Evolutionary conservation across 2,888 invertebrate genomes (phyloP).

Genomic region (Lasioglossum leucozonium): DNA sequence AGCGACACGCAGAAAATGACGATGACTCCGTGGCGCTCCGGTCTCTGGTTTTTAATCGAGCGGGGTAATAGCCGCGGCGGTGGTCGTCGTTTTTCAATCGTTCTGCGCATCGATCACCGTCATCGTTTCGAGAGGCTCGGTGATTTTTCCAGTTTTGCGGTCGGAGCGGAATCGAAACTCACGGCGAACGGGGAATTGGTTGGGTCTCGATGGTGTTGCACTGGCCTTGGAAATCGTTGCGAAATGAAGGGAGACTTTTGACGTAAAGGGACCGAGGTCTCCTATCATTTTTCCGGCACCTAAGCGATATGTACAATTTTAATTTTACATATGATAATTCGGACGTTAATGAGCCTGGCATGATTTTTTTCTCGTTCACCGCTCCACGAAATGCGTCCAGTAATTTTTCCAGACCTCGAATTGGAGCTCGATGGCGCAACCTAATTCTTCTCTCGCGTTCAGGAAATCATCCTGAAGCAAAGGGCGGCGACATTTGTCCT

Average conservation of each 20-base stretch:
- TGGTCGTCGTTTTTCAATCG: constrained; percentile 46
- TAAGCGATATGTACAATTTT: no score
- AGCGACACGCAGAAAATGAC: constrained; percentile 28
- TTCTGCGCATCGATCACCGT: background rate
- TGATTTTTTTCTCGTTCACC: no score
- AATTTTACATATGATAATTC: no score
- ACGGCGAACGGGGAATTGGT: background rate
- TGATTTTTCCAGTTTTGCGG: constrained; percentile 16
- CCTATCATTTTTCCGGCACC: no score
- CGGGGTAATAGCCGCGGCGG: constrained; percentile 38
- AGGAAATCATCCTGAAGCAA: background rate
- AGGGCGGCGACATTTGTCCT: constrained; percentile 22
- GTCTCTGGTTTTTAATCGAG: constrained; percentile 47
- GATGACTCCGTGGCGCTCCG: constrained; percentile 17
- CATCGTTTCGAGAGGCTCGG: background rate
- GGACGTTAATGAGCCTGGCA: no score
- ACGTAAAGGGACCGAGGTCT: no score
- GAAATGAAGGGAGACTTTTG: no score
- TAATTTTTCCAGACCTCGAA: background rate
- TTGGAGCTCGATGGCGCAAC: background rate
- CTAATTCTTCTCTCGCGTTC: background rate
- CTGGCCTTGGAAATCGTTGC: no score
- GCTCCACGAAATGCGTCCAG: background rate
- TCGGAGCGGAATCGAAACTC: background rate
- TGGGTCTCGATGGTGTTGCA: background rate